Conservation (phyloP, 2,797 vertebrate species). For the Simalia tracyae region DNA sequence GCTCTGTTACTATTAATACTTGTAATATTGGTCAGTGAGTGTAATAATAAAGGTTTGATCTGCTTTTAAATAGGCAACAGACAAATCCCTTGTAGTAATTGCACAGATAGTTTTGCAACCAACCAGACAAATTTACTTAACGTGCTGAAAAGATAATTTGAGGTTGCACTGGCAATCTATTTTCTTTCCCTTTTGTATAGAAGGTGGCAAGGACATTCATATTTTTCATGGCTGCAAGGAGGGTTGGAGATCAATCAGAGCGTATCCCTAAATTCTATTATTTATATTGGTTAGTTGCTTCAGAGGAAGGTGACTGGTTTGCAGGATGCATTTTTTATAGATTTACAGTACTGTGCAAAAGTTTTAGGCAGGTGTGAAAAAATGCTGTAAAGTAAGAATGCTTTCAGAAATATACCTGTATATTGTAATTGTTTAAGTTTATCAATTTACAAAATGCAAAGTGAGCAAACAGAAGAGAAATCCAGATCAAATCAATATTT, state of each 20-base stretch:
- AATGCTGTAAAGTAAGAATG: too few relatives aligned
- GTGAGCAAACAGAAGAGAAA: too few relatives aligned
- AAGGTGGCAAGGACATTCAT: neutral
- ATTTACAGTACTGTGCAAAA: neutral
- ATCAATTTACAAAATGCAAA: too few relatives aligned
- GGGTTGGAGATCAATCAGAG: neutral
- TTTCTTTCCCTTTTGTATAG: neutral
- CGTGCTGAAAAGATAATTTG: neutral
- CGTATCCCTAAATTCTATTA: neutral
- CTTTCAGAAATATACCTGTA: too few relatives aligned
- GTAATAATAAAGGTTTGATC: neutral
- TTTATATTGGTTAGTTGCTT: neutral
- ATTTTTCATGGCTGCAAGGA: neutral
- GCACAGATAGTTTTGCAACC: neutral
- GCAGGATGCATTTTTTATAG: neutral
- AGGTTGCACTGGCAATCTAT: neutral
- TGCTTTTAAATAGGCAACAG: neutral
- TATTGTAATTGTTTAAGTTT: too few relatives aligned
- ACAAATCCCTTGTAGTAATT: neutral
- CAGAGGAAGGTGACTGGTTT: neutral
- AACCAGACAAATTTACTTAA: neutral
- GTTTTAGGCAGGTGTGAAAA: too few relatives aligned
- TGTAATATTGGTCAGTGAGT: neutral
- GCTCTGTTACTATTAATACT: neutral
- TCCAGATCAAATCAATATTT: too few relatives aligned